These are phyloP conservation scores for Parascotia fuliginaria DNA, from an alignment of 2,888 invertebrate genomes.

Conservation along the genomic window DNA sequence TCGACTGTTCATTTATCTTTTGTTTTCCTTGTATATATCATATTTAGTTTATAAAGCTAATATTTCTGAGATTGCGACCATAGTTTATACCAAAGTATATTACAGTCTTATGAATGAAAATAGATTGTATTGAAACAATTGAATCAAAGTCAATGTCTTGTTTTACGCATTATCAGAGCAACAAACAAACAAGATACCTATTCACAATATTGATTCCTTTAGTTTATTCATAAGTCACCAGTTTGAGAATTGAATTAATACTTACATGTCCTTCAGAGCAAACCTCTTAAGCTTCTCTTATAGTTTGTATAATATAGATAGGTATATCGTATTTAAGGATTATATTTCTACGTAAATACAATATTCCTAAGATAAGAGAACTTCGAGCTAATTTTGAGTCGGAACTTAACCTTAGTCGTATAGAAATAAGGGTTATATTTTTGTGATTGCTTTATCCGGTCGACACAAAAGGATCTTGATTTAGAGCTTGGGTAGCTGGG, in stretches of 20 bases:
- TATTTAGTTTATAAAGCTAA: too few species aligned
- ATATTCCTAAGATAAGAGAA: conserved; percentile 35
- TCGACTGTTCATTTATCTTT: not conserved
- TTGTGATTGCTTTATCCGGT: conserved; percentile 21
- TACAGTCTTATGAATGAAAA: too few species aligned
- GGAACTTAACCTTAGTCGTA: conserved; percentile 18
- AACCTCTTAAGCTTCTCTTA: conserved; percentile 20
- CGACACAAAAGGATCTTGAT: conserved; percentile 33
- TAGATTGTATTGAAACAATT: too few species aligned
- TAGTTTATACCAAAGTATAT: too few species aligned
- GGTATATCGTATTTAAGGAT: conserved; percentile 30
- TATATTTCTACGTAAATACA: conserved; percentile 33
- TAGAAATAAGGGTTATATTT: conserved; percentile 21
- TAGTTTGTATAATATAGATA: conserved; percentile 13
- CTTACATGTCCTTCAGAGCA: conserved; percentile 10
- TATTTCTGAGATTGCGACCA: too few species aligned
- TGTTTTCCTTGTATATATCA: conserved; percentile 3
- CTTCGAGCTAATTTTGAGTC: conserved; percentile 10
- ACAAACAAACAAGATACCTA: not conserved
- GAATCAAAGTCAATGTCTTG: not conserved
- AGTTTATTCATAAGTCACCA: too few species aligned
- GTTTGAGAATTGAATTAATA: conserved; percentile 9
- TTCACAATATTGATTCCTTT: too few species aligned
- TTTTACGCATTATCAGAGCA: not conserved
- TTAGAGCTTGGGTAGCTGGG: conserved; percentile 20